These are phyloP conservation scores for Actinernus sp. DNA, from an alignment of 92 coral and sea anemone genomes.

Conservation along the genomic window DNA sequence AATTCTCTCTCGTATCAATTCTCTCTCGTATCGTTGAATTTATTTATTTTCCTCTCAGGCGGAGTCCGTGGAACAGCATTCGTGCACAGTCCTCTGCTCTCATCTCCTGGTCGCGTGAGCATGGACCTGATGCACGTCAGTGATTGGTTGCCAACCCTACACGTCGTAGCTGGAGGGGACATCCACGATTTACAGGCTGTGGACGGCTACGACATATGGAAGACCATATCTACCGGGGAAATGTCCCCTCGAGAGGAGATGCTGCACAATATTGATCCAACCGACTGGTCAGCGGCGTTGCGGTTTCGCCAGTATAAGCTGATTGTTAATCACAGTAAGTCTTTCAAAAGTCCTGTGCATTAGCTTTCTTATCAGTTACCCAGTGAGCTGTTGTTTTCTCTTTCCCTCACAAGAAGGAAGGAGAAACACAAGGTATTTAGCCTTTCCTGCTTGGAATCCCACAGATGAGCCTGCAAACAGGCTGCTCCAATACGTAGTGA, in stretches of 20 bases:
- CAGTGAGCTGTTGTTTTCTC: no score
- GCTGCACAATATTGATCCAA: conserved; percentile 81
- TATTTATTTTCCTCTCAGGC: no score
- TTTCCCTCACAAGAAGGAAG: no score
- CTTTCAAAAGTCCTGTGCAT: no score
- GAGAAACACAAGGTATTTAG: no score
- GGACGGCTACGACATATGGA: conserved; percentile 83
- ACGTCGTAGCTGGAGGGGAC: conserved; percentile 79
- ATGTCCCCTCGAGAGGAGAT: conserved; percentile 78
- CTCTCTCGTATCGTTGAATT: no score
- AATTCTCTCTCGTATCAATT: no score
- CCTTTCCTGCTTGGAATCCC: no score
- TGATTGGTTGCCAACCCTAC: conserved; percentile 90
- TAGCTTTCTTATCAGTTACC: no score
- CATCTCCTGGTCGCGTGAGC: conserved; percentile 71
- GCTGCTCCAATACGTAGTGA: no score
- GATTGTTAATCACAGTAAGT: conserved; percentile 74
- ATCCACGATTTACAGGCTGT: conserved; percentile 51
- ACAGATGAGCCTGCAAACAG: no score
- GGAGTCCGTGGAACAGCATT: conserved; percentile 87
- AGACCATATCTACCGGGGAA: conserved; percentile 51
- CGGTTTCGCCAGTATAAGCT: conserved; percentile 80
- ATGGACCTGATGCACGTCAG: conserved; percentile 85
- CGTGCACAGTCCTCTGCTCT: conserved; percentile 83
- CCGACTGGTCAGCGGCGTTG: conserved; percentile 55